Base-by-base conservation (phyloP, 1,140 invertebrate species). In the Leptonema lineaticorne region DNA sequence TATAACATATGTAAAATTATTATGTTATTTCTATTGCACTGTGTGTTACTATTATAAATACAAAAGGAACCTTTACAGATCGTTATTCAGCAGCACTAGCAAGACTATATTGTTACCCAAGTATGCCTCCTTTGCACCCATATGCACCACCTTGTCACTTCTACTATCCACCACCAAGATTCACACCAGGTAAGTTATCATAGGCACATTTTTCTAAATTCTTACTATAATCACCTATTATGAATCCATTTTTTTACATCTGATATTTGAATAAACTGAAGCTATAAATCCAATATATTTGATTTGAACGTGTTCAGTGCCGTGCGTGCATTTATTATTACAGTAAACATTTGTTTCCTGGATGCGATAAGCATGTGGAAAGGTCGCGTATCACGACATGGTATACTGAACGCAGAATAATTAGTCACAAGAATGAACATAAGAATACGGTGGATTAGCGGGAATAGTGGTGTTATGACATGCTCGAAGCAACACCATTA, bases 111-210 rank as follows among this genome's bases (percentile, higher is more conserved):
- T 73, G 71, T 62, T 73, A 73, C 62, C 71, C 71, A 11, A 68
- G 77, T 77, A 77, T 80, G 79, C 76, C 77, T 75, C 71, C 69
- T 76, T 75, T 81, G 78, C 76, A 76, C 79, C 74, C 79, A 77
- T 77, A 77, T 76, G 77, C 80, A 81, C 79, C 81, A 78, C 78
- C 78, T 75, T 69, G 79, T 77, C 80, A 82, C 77, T 82, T 80
- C 75, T 78, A 80, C 76, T 82, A 79, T 59, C 71, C 68, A 58
- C 74, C 80, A 56, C 79, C 80, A 46, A 73, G 79, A 67, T 75
- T 82, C 74, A 77, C 81, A 57, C 79, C 80, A 81, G 81, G 80
- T 83, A 81, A 80, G 74, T 22, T 24, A 20, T n/a, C 37, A 45
- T n/a, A n/a, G n/a, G n/a, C n/a, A n/a, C n/a, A n/a, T n/a, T n/a